phyloP scores from a whole-genome alignment of 2,888 invertebrate species.

The Tetragonisca angustula region DNA sequence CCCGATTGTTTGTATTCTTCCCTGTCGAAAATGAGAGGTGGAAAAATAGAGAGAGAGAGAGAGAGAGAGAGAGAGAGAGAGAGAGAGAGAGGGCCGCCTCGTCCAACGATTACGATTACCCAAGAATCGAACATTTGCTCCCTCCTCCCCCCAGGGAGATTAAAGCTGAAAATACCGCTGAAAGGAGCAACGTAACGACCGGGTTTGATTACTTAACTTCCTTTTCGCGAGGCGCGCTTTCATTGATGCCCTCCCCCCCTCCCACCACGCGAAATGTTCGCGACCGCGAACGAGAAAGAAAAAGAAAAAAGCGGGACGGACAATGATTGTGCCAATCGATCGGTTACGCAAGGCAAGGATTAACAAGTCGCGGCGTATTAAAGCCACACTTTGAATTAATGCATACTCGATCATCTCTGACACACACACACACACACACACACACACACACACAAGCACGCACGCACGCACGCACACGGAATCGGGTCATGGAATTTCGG shows the following conservation, averaged over 20 bases:
- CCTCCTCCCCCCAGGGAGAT: not conserved
- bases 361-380: conserved; percentile 16
- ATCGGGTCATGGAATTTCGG: conserved; percentile 32
- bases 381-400: conserved; percentile 3
- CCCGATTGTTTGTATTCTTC: not conserved
- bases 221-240: conserved; percentile 24
- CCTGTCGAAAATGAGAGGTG: not conserved
- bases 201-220: conserved; percentile 31
- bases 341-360: conserved; percentile 27
- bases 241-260: not conserved
- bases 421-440: too few species aligned
- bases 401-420: conserved; percentile 10
- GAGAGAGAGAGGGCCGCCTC: too few species aligned
- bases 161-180: conserved; percentile 6
- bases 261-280: conserved; percentile 6
- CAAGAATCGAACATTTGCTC: not conserved
- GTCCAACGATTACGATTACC: not conserved
- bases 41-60: too few species aligned
- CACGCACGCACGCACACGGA: not conserved
- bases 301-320: not conserved
- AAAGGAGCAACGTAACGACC: conserved; percentile 3
- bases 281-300: not conserved
- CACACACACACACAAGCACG: too few species aligned
- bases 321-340: conserved; percentile 21
- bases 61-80: too few species aligned